These are phyloP conservation scores for Pyrrhosoma nymphula DNA, from an alignment of 2,888 invertebrate species.

Conservation along the genomic window DNA sequence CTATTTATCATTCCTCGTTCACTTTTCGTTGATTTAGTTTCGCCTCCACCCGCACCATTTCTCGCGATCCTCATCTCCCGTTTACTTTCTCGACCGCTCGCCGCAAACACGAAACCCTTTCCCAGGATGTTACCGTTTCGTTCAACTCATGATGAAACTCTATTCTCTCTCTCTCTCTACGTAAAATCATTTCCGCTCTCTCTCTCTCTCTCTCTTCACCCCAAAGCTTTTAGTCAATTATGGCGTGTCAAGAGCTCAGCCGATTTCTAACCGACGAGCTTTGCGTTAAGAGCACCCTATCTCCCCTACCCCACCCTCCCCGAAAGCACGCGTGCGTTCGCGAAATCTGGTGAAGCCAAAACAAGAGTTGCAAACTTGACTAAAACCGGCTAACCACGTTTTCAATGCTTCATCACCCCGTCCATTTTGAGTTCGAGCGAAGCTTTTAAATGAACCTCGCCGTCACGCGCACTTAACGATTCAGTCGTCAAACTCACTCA, in stretches of 20 bases:
- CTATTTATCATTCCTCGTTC: not conserved
- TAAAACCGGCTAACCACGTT: not conserved
- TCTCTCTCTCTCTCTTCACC: not conserved
- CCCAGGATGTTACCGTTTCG: not conserved
- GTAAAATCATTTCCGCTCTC: not conserved
- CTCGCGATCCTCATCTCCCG: not conserved
- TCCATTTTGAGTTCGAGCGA: not conserved
- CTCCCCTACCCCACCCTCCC: too few species aligned
- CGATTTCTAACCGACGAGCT: not conserved
- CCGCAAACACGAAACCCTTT: not conserved
- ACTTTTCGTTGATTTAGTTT: not conserved
- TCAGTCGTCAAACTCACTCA: not conserved
- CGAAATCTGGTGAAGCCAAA: not conserved
- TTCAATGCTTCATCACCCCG: not conserved
- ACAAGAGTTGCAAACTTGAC: not conserved
- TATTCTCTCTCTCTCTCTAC: not conserved
- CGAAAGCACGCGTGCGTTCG: not conserved
- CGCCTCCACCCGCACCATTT: not conserved
- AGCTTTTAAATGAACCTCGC: not conserved
- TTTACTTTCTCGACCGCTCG: not conserved
- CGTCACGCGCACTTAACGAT: not conserved
- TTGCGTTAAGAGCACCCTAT: not conserved
- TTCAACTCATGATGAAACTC: not conserved
- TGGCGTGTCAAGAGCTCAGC: not conserved
- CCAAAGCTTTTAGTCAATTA: not conserved